Conservation (phyloP, 1,140 invertebrate genomes). For the Nymphalis io region DNA sequence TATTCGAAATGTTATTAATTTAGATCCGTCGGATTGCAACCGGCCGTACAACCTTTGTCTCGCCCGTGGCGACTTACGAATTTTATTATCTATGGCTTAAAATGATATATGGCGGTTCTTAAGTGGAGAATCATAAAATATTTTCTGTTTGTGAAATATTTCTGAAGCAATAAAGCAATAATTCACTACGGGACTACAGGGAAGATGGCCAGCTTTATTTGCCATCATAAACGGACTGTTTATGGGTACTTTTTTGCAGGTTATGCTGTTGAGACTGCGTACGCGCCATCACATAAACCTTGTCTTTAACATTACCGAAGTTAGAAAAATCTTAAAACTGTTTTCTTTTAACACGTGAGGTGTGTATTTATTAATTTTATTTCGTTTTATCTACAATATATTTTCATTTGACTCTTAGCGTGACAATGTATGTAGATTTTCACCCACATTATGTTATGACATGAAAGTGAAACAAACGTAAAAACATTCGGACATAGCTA, state of each 20-base stretch:
- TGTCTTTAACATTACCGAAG: conserved; percentile 52
- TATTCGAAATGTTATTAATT: conserved; percentile 34
- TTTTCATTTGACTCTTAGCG: too few species aligned
- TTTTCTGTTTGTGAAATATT: conserved; percentile 81
- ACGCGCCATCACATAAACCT: conserved; percentile 64
- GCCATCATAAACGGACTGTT: conserved; percentile 76
- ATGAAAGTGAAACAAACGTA: too few species aligned
- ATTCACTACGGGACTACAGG: conserved; percentile 78
- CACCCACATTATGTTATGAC: too few species aligned
- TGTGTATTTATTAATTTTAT: too few species aligned
- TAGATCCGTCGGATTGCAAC: conserved; percentile 44
- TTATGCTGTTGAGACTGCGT: conserved; percentile 50
- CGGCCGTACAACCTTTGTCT: conserved; percentile 64
- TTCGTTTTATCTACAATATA: too few species aligned
- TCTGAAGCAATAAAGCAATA: conserved; percentile 80
- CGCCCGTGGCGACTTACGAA: conserved; percentile 73
- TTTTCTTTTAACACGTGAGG: too few species aligned
- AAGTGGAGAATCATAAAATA: conserved; percentile 80
- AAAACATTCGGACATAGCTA: too few species aligned
- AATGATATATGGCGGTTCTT: conserved; percentile 78
- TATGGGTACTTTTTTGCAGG: conserved; percentile 75
- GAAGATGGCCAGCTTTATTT: conserved; percentile 79
- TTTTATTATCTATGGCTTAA: conserved; percentile 81
- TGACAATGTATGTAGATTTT: too few species aligned
- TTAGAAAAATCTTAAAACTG: conserved; percentile 20